Base-by-base conservation (phyloP, 1,140 invertebrate species). In the Mya arenaria region DNA sequence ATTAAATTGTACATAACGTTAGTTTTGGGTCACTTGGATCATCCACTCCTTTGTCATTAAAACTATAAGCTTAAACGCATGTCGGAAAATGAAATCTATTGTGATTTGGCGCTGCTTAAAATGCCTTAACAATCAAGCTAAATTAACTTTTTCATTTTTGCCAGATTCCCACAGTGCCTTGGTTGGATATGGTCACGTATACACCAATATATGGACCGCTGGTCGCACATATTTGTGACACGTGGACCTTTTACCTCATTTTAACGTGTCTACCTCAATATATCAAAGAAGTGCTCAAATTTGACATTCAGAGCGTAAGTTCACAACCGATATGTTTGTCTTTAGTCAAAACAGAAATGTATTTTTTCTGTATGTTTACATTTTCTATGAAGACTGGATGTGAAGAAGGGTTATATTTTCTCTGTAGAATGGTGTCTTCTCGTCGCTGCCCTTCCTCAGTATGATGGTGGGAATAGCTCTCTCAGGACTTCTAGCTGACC, bases 181-280 rank as follows among this genome's bases (percentile, higher is more conserved):
- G 81, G 84, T 34, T 36, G 32, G 34, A 37, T 5, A 85, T 85
- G 17, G 44, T 98, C 10, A 95, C 94, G 0, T 97, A 97, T 0
- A 86, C 93, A 1, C 95, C 97, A 0, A 96, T 99, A 13, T 98
- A 97, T 96, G 97, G 97, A 4, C 97, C 98, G 15, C 71, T 82
- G 66, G 28, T 97, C 32, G 96, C 96, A 0, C 97, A 99, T 90
- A 96, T 95, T 17, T 95, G 96, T 73, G 97, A 96, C 75, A 97
- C 98, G 68, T 99, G 97, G 93, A 96, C 97, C 0, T 98, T 97
- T 93, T 98, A 98, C 93, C 98, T 96, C 8, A 95, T 99, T 19
- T 95, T 98, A 66, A 97, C 97, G 91, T 97, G 98, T 89, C 93
- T 99, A 78, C 98, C 98, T 17, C 97, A 96, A 0, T 99, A 97